These are phyloP conservation scores for Avahi laniger DNA, from an alignment of 2,797 vertebrate genomes.

Conservation along the genomic window DNA sequence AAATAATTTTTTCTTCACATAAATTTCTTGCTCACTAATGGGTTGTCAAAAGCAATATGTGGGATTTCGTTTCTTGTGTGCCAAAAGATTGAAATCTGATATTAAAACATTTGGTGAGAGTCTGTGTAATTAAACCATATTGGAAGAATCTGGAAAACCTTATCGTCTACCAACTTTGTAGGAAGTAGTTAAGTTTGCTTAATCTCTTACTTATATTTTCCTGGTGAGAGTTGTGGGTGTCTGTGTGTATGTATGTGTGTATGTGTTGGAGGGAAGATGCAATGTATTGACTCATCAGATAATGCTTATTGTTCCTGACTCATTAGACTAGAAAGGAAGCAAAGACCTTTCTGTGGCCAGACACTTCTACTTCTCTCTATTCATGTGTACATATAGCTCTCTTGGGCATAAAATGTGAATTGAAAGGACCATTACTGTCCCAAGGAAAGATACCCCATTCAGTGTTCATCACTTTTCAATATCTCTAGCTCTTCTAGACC, in stretches of 20 bases:
- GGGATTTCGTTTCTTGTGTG: conserved; percentile 35
- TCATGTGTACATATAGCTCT: neutral
- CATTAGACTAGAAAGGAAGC: neutral
- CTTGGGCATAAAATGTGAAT: neutral
- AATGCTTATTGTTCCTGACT: neutral
- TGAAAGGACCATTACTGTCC: neutral
- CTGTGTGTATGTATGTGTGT: too few species aligned
- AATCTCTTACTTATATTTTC: neutral
- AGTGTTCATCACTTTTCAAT: fast-evolving
- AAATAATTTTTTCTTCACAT: neutral
- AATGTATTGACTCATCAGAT: neutral
- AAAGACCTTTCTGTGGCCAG: neutral
- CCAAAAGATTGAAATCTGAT: neutral
- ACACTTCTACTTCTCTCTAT: neutral
- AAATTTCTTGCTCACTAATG: conserved; percentile 27
- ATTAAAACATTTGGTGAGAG: neutral
- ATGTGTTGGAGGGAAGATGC: neutral
- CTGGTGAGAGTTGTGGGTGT: too few species aligned
- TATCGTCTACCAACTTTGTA: neutral
- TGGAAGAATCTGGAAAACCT: neutral
- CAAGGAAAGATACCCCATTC: neutral
- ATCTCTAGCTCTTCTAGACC: neutral
- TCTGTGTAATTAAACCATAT: neutral
- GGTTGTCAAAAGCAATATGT: neutral
- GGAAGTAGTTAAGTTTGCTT: neutral